Percentiles rank a stretch among this genome's conserved stretches.
Conservation (phyloP, 2,797 vertebrate species). For the Carcharodon carcharias region DNA sequence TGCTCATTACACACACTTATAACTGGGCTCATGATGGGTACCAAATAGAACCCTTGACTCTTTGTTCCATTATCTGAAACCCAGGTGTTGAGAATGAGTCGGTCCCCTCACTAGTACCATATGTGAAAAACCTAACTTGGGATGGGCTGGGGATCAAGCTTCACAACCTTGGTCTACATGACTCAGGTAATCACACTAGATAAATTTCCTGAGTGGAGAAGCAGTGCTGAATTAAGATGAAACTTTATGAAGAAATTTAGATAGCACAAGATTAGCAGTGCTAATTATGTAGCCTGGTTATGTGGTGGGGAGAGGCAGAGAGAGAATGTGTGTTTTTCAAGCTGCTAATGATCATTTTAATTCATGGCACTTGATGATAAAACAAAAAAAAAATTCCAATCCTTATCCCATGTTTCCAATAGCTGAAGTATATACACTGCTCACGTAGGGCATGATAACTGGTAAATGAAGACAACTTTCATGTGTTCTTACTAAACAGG, state of each 20-base stretch:
- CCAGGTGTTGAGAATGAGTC: not conserved
- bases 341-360: not conserved
- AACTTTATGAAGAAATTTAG: not conserved
- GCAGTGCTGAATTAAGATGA: not conserved
- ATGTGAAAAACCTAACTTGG: not conserved
- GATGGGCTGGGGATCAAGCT: not conserved
- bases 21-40: not conserved
- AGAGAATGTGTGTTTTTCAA: not conserved
- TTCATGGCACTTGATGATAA: not conserved
- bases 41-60: not conserved
- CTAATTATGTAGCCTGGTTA: not conserved
- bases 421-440: not conserved
- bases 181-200: not conserved
- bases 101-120: not conserved
- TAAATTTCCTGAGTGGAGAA: not conserved
- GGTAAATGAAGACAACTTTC: not conserved
- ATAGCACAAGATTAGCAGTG: not conserved
- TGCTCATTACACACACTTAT: not conserved
- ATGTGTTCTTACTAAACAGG: conserved; percentile 55
- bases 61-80: not conserved
- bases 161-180: not conserved
- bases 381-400: not conserved
- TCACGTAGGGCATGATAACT: no score
- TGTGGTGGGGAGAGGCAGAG: not conserved
- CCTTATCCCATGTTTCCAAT: no score